Base-by-base conservation (phyloP, 1,140 invertebrate species). In the Pseudomyrmex flavicornis region DNA sequence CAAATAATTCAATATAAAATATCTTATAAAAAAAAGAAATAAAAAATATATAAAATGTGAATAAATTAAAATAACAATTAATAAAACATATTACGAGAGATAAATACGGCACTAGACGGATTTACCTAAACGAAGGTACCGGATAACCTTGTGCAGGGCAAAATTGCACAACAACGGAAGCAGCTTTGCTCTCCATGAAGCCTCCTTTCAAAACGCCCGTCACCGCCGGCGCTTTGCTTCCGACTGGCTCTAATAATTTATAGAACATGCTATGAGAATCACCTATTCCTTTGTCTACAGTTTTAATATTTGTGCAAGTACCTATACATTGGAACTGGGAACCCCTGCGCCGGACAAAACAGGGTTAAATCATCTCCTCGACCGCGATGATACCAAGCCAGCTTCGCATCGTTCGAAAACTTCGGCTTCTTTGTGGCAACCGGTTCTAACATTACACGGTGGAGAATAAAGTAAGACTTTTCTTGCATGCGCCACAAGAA, bases 111-210 rank as follows among this genome's bases (percentile, higher is more conserved):
- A 59, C 20, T 52, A 5, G 59, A 35, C 35, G 35, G 56, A 58
- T 59, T 95, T 96, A 97, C 96, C 96, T 96, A 95, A 96, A 97
- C 84, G 95, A 89, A 82, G 97, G 96, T 85, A 96, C 95, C 84
- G 97, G 97, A 91, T 95, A 96, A 69, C 94, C 96, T 94, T 97
- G 96, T 74, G 96, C 96, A 65, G 96, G 96, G 90, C 96, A 97
- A 48, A 96, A 89, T 79, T 97, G 93, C 77, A 95, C 95, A 83
- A 96, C 93, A 86, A 93, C 95, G 73, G 95, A 94, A 54, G 91
- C 91, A 58, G 92, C 87, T 85, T 88, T 88, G 82, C 88, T 90
- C 75, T 92, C 83, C 85, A 93, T 92, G 75, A 91, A 88, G 52
- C 91, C 92, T 72, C 93, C 89, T 80, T 92, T 92, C 22, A 92